Percentiles rank a stretch among this genome's conserved stretches.
These are phyloP conservation scores for Pipistrellus pygmaeus DNA, from an alignment of 2,797 vertebrate genomes.

Conservation along the genomic window DNA sequence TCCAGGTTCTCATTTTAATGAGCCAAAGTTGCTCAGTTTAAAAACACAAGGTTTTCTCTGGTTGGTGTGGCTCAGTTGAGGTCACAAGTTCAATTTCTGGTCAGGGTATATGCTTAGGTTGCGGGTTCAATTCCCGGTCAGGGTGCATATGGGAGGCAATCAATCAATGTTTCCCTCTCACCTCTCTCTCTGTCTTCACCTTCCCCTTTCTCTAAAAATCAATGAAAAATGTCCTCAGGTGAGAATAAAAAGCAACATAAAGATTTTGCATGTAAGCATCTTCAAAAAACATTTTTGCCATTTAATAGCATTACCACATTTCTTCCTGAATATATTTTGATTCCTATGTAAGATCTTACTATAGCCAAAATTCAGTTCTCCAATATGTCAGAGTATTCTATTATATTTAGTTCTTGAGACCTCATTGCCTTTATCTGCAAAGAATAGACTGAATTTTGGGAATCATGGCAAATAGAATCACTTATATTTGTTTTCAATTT, in stretches of 20 bases:
- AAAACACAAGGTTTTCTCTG: constrained; percentile 36
- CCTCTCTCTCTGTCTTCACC: neutral
- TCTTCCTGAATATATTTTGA: constrained; percentile 56
- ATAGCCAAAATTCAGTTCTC: constrained; percentile 13
- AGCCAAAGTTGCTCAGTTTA: constrained; percentile 63
- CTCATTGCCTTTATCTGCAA: constrained; percentile 36
- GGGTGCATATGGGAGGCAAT: neutral
- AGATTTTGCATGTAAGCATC: constrained; percentile 32
- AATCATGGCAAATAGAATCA: neutral
- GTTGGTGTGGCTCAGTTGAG: neutral
- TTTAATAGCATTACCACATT: constrained; percentile 1
- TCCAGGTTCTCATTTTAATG: constrained; percentile 60
- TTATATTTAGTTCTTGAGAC: neutral
- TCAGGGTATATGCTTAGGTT: neutral
- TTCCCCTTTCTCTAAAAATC: neutral
- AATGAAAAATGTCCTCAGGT: neutral
- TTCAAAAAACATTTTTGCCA: constrained; percentile 52
- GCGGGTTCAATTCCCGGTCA: neutral
- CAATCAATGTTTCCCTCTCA: neutral
- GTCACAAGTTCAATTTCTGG: neutral
- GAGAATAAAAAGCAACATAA: constrained; percentile 1
- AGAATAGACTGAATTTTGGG: constrained; percentile 29
- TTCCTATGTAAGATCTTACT: constrained; percentile 38
- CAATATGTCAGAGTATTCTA: constrained; percentile 5
- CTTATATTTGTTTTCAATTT: constrained; percentile 50